Evolutionary conservation across 1,140 invertebrate genomes (phyloP), one percentile per base, ranked within the genome.

Genomic region (Sycobia sp.): DNA sequence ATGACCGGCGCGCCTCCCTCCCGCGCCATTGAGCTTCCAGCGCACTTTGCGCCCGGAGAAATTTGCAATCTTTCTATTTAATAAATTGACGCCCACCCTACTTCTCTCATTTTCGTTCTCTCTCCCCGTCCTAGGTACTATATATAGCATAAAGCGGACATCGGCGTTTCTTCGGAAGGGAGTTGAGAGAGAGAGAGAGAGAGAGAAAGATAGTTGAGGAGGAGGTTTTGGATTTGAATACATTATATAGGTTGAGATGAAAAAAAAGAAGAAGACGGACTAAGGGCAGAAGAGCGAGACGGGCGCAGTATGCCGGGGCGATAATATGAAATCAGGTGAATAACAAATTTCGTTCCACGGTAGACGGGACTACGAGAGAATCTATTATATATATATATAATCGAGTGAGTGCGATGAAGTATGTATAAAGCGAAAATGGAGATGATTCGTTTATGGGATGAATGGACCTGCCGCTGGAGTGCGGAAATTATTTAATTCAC

Each of bases 21-120:
- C n/a, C 69, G 67, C 70, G 67, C 76, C 78, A 80, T 82, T 80
- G 80, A 74, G 76, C 76, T 76, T 39, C 25, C 39, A 43, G 16
- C 75, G 76, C 77, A 80, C 76, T 81, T 81, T 78, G 80, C 79
- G 78, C 78, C 58, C 72, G 76, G 76, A 80, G 80, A 29, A 29
- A 80, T 82, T 80, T 80, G 78, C 79, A 79, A 82, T 81, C 79
- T 82, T 79, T 80, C 75, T 77, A 82, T 82, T 81, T 82, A 80
- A 81, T 82, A 82, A 81, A 80, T 79, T 80, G 79, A 76, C 75
- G 74, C 56, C 56, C 56, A 63, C n/a, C n/a, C n/a, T n/a, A n/a
- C n/a, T n/a, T n/a, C n/a, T n/a, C n/a, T n/a, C n/a, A n/a, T n/a
- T n/a, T n/a, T n/a, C n/a, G n/a, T n/a, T n/a, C n/a, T n/a, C n/a